Conservation (phyloP, 2,888 invertebrate genomes). For the Penaeus monodon region DNA sequence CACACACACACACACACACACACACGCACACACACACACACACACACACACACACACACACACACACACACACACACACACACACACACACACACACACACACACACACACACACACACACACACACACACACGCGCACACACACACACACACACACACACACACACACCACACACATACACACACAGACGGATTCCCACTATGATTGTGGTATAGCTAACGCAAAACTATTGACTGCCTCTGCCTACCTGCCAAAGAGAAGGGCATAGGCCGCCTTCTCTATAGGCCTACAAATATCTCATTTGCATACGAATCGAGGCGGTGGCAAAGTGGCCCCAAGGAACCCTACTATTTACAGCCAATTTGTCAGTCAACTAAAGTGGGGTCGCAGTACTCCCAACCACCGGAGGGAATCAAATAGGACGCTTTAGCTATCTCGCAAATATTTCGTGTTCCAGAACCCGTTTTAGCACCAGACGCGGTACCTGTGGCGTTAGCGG, state of each 20-base stretch:
- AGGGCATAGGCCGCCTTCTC: neutral
- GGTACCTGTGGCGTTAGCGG: neutral
- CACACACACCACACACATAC: neutral
- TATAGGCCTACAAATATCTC: conserved; percentile 35
- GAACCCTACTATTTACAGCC: conserved; percentile 41
- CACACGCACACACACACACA: neutral
- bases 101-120: too few species aligned
- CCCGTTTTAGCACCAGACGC: neutral
- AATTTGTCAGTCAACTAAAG: conserved; percentile 51
- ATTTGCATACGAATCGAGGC: conserved; percentile 40
- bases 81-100: neutral
- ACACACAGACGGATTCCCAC: conserved; percentile 1
- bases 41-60: neutral
- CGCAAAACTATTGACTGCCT: conserved; percentile 4
- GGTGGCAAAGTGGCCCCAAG: conserved; percentile 47
- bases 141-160: neutral
- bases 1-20: too few species aligned
- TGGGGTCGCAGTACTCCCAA: conserved; percentile 1
- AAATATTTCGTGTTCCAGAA: neutral
- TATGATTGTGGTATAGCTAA: conserved; percentile 11
- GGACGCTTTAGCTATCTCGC: neutral
- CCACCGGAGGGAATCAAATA: neutral
- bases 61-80: neutral
- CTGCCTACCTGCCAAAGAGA: neutral
- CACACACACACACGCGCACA: neutral